Base-by-base conservation (phyloP, 2,113 vertebrate genomes). In the Aptenodytes patagonicus region DNA sequence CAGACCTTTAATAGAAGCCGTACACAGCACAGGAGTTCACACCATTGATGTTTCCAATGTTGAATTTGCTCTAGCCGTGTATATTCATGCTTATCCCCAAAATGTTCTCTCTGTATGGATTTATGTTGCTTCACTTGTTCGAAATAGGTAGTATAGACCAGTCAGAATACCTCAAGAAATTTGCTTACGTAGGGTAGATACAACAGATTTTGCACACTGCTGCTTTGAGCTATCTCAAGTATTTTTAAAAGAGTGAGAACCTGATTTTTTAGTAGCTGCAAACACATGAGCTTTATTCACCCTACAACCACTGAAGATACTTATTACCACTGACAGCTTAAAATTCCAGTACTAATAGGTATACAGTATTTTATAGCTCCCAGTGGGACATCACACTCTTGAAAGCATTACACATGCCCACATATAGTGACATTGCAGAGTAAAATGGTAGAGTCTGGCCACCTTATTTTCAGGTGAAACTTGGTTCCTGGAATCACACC, bases 31-130 rank as follows among this genome's bases (percentile, higher is more conserved):
- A 0, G 99, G 99, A 38, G 99, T 99, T 49, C 99, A 99, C 65
- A 99, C 97, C 6, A 98, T 98, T 42, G 98, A 99, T 12, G 95
- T 98, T 13, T 94, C 99, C 24, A 99, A 98, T 6, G 98, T 98
- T 57, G 99, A 99, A 94, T 99, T 99, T 96, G 99, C 99, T 19
- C 95, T 99, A 96, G 99, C 99, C 3, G 99, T 99, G 10, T 99
- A 99, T 9, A 82, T 99, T 78, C 99, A 99, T 52, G 98, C 99
- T 12, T 99, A 99, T 72, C 99, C 99, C 29, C 99, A 98, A 69
- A 99, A 99, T 1, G 98, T 99, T 70, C 97, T 99, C 58, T 99
- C 99, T 3, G 98, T 99, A 28, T 99, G 99, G 99, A 98, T 99
- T 91, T 99, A 99, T 57, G 97, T 99, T 85, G 99, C 99, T 71